These are phyloP conservation scores for Danio aesculapii DNA, from an alignment of 2,797 vertebrate species.

Conservation along the genomic window DNA sequence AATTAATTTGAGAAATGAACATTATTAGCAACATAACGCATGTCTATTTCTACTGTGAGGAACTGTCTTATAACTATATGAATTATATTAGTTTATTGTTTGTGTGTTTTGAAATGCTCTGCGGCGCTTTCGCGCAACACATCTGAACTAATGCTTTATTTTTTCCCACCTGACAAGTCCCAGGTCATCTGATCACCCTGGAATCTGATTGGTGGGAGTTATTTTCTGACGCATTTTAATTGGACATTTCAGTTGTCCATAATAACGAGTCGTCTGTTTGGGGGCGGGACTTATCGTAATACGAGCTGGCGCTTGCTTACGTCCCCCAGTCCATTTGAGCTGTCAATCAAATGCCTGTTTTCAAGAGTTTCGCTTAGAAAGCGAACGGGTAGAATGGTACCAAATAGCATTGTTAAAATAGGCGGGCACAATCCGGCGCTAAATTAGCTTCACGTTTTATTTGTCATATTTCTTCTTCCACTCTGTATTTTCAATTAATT, in stretches of 20 bases:
- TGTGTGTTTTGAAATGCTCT: background rate
- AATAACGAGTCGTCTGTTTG: background rate
- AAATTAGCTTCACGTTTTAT: background rate
- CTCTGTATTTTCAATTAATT: background rate
- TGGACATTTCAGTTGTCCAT: conserved; percentile 9
- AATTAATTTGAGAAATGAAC: too few relatives aligned
- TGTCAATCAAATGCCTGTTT: conserved; percentile 56
- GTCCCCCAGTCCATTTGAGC: conserved; percentile 43
- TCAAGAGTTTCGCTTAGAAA: conserved; percentile 7
- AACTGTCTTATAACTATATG: too few relatives aligned
- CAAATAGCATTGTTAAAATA: background rate
- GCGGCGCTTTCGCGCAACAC: background rate
- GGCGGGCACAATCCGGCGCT: background rate
- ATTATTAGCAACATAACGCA: background rate
- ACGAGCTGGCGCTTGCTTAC: background rate
- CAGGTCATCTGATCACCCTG: conserved; percentile 11
- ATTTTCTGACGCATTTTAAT: background rate
- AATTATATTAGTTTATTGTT: too few relatives aligned
- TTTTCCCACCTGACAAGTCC: background rate
- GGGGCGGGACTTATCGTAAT: conserved; percentile 12
- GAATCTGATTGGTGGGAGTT: conserved; percentile 4
- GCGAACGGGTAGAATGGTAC: background rate
- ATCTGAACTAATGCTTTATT: background rate
- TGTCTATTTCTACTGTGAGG: background rate
- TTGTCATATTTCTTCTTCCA: background rate